Base-by-base conservation (phyloP, 1,140 invertebrate species). In the Coenobita brevimanus region DNA sequence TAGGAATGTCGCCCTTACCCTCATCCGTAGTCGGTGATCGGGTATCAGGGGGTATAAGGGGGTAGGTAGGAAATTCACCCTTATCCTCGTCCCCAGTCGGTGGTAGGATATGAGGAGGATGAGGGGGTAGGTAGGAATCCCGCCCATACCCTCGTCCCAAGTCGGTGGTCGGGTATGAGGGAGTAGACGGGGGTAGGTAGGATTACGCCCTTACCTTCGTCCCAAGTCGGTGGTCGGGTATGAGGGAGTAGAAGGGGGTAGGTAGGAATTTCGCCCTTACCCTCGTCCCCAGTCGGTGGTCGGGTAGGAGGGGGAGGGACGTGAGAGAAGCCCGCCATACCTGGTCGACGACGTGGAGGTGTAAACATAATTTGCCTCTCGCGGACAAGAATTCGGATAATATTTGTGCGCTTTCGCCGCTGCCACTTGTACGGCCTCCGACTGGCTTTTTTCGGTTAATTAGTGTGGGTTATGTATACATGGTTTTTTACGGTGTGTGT, bases 341-440 rank as follows among this genome's bases (percentile, higher is more conserved):
- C 82, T 85, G 71, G 43, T 21, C 43, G 71, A 64, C 38, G 71
- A 43, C 54, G 36, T 17, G 21, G 6, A 2, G 30, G 24, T 76
- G 82, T 85, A 85, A 85, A 85, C 82, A 76, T 64, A 85, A 85
- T 85, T 85, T 85, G 82, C 73, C 54, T 78, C 82, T 43, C 57
- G 82, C 69, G 43, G 82, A 85, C 82, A 85, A 85, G 60, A 85
- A 64, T 76, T 85, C 30, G 27, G 71, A 85, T 85, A 85, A 85
- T 85, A 85, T 85, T 85, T 85, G 60, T 76, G 36, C 36, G 62
- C 69, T 82, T 82, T 46, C 30, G 79, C 30, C 24, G 41, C 50
- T 84, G 50, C 69, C 82, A 33, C 67, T 38, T 36, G 17, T 43
- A 30, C 43, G 43, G 69, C 38, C 60, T 75, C 24, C 3, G 71